Percentiles rank a stretch among this genome's conserved stretches.
Conservation (phyloP, 2,888 invertebrate species). For the Tenthredo distinguenda region DNA sequence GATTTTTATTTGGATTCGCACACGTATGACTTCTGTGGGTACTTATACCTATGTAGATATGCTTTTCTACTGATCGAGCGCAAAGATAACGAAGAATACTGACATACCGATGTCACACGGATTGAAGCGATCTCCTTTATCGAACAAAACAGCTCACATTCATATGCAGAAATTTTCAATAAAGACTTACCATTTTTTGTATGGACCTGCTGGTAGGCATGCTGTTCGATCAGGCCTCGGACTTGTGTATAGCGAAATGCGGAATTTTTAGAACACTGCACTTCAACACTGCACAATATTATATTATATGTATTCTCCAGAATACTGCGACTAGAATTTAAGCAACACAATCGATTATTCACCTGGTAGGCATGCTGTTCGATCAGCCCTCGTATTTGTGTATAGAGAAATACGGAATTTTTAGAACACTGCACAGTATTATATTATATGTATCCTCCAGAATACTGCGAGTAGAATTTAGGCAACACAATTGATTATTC, state of each 20-base stretch:
- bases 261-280: not conserved
- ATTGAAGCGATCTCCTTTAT: not conserved
- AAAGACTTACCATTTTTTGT: not conserved
- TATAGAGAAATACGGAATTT: not conserved
- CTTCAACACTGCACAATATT: not conserved
- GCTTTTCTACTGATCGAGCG: not conserved
- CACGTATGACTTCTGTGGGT: not conserved
- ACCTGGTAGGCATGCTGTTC: no score
- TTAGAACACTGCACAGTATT: not conserved
- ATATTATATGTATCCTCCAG: not conserved
- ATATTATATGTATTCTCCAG: not conserved
- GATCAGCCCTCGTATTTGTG: no score
- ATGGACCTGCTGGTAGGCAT: no score
- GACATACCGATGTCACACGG: not conserved
- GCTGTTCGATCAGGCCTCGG: no score
- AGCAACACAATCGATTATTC: not conserved
- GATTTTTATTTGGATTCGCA: not conserved
- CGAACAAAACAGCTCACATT: not conserved
- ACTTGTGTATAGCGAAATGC: not conserved
- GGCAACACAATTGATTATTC: not conserved
- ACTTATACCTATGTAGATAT: not conserved
- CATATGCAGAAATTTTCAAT: not conserved
- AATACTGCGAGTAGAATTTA: not conserved
- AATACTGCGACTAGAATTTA: not conserved
- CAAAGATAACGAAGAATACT: not conserved